Evolutionary conservation across 2,113 vertebrate species (phyloP), one percentile per base, ranked within the genome.

Genomic region (Ictalurus punctatus): DNA sequence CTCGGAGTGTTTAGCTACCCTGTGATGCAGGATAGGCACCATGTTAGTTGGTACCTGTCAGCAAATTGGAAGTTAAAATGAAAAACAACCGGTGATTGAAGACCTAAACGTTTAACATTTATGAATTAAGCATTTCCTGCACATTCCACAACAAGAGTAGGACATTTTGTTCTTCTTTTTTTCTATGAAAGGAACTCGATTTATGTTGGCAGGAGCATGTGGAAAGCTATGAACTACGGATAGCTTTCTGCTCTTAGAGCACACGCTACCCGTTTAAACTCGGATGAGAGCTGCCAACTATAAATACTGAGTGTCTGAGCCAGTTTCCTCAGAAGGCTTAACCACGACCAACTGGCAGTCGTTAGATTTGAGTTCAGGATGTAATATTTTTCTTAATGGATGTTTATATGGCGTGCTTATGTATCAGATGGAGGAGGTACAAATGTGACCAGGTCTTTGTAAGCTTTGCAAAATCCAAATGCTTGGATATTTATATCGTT

Each of bases 401-500:
- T 76, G 44, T 73, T 61, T 52, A 44, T 27, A 67, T 80, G 61
- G 12, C 44, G 25, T 71, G 74, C 30, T 48, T 63, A 6, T 9
- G 61, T 59, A 30, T 83, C 80, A 71, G 2, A 80, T 8, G 34
- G 25, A 65, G 30, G 54, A 58, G 56, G 21, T 59, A 61, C 40
- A 58, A 58, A 58, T 73, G 19, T 34, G 27, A 52, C 44, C 44
- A 37, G 30, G 27, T 30, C 27, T 69, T 37, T 74, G 52, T 37
- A 74, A 58, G 17, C 21, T 54, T 63, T 3, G 16, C 6, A 37
- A 56, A 74, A 19, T 59, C 13, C 27, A n/a, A 52, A 19, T 21
- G 34, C 37, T 61, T 40, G 27, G 65, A 73, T 83, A n/a, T 83
- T 83, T 88, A 25, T 88, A 83, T 30, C 9, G 10, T 23, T 27